Base-by-base conservation (phyloP, 2,888 invertebrate species). In the Pheosia tremula region DNA sequence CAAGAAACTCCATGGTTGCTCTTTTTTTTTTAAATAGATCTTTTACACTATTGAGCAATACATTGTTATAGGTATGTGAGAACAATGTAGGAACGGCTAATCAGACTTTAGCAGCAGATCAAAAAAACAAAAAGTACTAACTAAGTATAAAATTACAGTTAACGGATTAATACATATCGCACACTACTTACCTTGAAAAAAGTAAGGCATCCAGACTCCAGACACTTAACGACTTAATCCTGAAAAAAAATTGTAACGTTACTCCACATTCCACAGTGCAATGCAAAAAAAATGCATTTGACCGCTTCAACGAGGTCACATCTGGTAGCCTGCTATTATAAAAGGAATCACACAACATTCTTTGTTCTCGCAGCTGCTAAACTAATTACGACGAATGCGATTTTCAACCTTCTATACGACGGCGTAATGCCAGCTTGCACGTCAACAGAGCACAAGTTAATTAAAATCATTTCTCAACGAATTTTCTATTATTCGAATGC, bases 401-500 rank as follows among this genome's bases (percentile, higher is more conserved):
- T 62, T 67, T 66, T 58, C 62, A 58, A 65, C 62, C 63, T 67
- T 41, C 43, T 58, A 47, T 9, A 50, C 60, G 24, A 39, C 59
- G n/a, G 66, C 61, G 55, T 54, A n/a, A 47, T 47, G 47, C 47
- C 45, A 60, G 62, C 56, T 61, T 56, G 59, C 57, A 68, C 66
- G 57, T 63, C 59, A 67, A 71, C 64, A 74, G 61, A 59, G 65
- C 47, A 64, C 61, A 69, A 73, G 68, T 75, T 77, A 82, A 80
- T 79, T 79, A 75, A 80, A 79, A 67, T 74, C 59, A 76, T 84
- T 81, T 81, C 77, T 72, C 72, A 78, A 75, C 74, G 74, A 77
- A 77, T 81, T 81, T 84, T 82, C 80, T 82, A 80, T 81, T 80
- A 78, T 81, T 74, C 76, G 75, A 72, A 70, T 71, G 73, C 74